phyloP scores from a whole-genome alignment of 2,888 invertebrate genomes.

The Bellardia pandia region DNA sequence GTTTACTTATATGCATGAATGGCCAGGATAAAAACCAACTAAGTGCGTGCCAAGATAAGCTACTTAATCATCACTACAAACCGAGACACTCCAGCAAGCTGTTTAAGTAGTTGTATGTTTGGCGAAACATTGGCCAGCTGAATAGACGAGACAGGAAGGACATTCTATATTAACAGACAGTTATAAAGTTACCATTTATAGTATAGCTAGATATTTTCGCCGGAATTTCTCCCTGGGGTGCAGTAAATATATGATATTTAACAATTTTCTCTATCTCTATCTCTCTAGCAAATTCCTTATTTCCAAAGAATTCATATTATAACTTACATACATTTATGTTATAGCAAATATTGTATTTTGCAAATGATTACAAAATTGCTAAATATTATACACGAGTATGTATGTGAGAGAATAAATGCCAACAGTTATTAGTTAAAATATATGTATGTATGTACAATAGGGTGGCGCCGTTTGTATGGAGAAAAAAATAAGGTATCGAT shows the following conservation, averaged over 20 bases:
- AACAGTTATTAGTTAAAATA: not conserved
- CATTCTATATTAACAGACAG: conserved; percentile 11
- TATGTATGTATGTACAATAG: not conserved
- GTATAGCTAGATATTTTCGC: conserved; percentile 25
- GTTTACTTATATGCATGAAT: conserved; percentile 35
- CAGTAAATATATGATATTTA: conserved; percentile 54
- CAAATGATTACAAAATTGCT: conserved; percentile 1
- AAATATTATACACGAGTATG: not conserved
- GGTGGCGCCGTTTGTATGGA: no score
- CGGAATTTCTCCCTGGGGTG: conserved; percentile 48
- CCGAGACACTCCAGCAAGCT: no score
- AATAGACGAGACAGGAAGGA: conserved; percentile 20
- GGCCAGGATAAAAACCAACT: conserved; percentile 32
- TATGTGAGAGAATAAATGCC: not conserved
- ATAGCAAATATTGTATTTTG: conserved; percentile 1
- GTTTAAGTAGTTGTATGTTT: no score
- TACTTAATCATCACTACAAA: conserved; percentile 8
- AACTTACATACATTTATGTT: not conserved
- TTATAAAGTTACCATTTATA: conserved; percentile 40
- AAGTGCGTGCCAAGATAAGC: conserved; percentile 55
- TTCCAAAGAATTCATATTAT: not conserved
- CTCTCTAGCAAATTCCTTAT: not conserved
- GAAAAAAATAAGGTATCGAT: no score
- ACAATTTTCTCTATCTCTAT: not conserved
- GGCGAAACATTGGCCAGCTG: not conserved